These are phyloP conservation scores for Hyperoplus immaculatus DNA, from an alignment of 2,797 vertebrate species.

Conservation along the genomic window DNA sequence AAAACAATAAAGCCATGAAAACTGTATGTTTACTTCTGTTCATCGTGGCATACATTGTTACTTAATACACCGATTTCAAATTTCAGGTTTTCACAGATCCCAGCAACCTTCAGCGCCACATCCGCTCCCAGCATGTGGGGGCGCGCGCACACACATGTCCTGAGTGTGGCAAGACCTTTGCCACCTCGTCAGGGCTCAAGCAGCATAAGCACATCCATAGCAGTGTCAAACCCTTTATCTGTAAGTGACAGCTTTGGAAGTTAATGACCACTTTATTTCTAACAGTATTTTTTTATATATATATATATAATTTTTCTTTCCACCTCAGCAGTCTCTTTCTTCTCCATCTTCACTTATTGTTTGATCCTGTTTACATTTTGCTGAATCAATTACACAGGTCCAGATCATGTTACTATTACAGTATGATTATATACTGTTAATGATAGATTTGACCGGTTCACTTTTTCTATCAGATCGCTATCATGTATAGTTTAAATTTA, in stretches of 20 bases:
- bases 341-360: constrained; percentile 21
- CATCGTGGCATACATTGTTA: background rate
- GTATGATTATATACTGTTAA: constrained; percentile 18
- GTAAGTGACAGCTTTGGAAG: constrained; percentile 88
- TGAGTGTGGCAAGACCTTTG: constrained; percentile 98
- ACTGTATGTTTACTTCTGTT: background rate
- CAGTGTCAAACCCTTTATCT: constrained; percentile 99
- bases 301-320: background rate
- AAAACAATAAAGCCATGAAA: constrained; percentile 4
- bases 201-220: constrained; percentile 99
- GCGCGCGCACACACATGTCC: constrained; percentile 97
- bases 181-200: constrained; percentile 98
- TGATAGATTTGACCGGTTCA: background rate
- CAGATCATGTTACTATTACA: background rate
- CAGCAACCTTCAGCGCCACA: constrained; percentile 98
- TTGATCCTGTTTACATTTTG: background rate
- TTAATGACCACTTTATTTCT: background rate
- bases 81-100: constrained; percentile 98
- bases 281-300: constrained; percentile 18
- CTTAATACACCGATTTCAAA: constrained; percentile 51
- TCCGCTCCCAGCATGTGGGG: constrained; percentile 97
- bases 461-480: background rate
- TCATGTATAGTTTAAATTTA: background rate
- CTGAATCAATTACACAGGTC: constrained; percentile 6
- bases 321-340: constrained; percentile 21